Evolutionary conservation across 1,140 invertebrate species (phyloP).

Genomic region (Platorchestia sp.): DNA sequence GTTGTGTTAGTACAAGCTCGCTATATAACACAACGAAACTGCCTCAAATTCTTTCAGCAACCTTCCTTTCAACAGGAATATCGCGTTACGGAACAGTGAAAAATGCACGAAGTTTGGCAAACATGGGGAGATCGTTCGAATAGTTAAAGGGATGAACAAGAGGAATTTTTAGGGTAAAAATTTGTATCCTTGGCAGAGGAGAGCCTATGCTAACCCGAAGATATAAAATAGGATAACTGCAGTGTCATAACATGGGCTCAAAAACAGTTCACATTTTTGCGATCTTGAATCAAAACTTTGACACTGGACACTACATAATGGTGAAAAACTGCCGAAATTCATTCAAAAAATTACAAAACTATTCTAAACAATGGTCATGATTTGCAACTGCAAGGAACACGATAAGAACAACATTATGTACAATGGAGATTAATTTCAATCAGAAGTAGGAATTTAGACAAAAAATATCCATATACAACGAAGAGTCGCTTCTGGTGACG

Average conservation of each 20-base stretch:
- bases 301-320: background rate
- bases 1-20: conserved; percentile 3
- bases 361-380: background rate
- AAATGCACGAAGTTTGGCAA: background rate
- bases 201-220: background rate
- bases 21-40: background rate
- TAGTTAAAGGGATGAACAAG: background rate
- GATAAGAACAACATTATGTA: background rate
- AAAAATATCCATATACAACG: background rate
- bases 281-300: background rate
- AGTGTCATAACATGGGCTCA: background rate
- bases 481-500: background rate
- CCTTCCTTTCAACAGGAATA: background rate
- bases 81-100: background rate
- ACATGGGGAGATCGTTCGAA: too few species aligned
- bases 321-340: background rate
- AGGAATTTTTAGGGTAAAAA: background rate
- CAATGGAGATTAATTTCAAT: background rate
- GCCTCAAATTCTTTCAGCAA: background rate
- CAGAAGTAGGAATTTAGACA: background rate
- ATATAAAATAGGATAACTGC: background rate
- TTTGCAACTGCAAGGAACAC: background rate
- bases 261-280: background rate
- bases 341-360: background rate
- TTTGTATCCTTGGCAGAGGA: background rate